Evolutionary conservation across 2,888 invertebrate genomes (phyloP).

Genomic region (Himalopsyche anomala): DNA sequence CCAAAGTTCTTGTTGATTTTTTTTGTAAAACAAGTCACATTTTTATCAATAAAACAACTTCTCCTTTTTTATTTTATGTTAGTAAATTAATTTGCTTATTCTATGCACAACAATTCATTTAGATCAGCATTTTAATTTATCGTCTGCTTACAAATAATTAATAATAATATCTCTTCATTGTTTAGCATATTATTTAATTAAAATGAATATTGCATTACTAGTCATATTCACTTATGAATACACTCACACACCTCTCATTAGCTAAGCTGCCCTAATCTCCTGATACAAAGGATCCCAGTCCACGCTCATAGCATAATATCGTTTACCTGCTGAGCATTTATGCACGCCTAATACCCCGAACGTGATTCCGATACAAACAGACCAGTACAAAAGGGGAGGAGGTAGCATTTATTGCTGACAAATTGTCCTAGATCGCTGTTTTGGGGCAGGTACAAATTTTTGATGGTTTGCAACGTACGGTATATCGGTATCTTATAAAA

Average conservation of each 20-base stretch:
- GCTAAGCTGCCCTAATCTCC: slow-evolving; percentile 7
- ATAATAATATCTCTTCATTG: background rate
- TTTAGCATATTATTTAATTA: background rate
- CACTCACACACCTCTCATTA: slow-evolving; percentile 9
- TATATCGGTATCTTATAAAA: too few relatives aligned
- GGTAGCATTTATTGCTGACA: slow-evolving; percentile 58
- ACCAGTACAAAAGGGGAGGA: slow-evolving; percentile 50
- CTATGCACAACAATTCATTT: too few relatives aligned
- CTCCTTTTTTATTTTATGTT: too few relatives aligned
- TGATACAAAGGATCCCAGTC: slow-evolving; percentile 23
- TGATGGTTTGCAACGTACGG: background rate
- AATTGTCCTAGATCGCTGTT: slow-evolving; percentile 50
- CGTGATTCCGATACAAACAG: slow-evolving; percentile 57
- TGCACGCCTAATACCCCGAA: slow-evolving; percentile 55
- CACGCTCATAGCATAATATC: slow-evolving; percentile 1
- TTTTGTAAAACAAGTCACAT: too few relatives aligned
- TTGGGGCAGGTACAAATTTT: background rate
- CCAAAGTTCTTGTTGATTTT: too few relatives aligned
- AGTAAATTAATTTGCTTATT: too few relatives aligned
- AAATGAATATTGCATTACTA: background rate
- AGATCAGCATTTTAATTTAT: too few relatives aligned
- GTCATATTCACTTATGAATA: slow-evolving; percentile 17
- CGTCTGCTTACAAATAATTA: background rate
- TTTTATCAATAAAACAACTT: too few relatives aligned
- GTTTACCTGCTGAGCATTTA: slow-evolving; percentile 50